Percentiles rank a stretch among this genome's conserved stretches.
phyloP scores from a whole-genome alignment of 2,113 vertebrate genomes.

The Stegostoma tigrinum region DNA sequence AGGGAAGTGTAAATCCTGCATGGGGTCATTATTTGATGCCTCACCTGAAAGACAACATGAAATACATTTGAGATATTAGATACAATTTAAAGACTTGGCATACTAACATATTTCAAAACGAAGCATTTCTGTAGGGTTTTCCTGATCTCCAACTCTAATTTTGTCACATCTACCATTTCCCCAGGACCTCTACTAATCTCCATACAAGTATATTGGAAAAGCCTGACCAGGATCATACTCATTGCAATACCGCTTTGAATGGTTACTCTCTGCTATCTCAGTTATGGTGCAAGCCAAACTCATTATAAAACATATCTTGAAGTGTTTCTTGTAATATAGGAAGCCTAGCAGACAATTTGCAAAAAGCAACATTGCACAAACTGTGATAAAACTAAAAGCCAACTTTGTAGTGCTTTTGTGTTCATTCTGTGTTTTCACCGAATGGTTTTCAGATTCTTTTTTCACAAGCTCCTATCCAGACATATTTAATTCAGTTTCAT shows the following conservation, averaged over 20 bases:
- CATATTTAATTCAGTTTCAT: background rate
- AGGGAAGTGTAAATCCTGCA: background rate
- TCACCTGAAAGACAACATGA: background rate
- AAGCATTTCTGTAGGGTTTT: background rate
- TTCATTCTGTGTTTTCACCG: background rate
- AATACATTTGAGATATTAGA: background rate
- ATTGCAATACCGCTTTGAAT: background rate
- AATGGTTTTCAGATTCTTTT: background rate
- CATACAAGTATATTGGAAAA: background rate
- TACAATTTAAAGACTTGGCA: background rate
- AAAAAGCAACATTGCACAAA: background rate
- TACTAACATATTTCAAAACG: background rate
- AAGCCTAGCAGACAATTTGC: background rate
- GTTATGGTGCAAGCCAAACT: background rate
- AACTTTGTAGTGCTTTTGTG: background rate
- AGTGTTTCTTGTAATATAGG: background rate
- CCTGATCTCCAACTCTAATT: background rate
- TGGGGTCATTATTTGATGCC: no score
- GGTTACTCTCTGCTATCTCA: background rate
- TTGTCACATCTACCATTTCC: background rate
- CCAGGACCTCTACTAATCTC: background rate
- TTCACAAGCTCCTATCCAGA: background rate
- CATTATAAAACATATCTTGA: background rate
- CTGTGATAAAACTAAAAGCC: no score
- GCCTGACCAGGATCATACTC: no score